Percentiles rank a stretch among this genome's conserved stretches.
Conservation (phyloP, 2,113 vertebrate genomes). For the Rissa tridactyla region DNA sequence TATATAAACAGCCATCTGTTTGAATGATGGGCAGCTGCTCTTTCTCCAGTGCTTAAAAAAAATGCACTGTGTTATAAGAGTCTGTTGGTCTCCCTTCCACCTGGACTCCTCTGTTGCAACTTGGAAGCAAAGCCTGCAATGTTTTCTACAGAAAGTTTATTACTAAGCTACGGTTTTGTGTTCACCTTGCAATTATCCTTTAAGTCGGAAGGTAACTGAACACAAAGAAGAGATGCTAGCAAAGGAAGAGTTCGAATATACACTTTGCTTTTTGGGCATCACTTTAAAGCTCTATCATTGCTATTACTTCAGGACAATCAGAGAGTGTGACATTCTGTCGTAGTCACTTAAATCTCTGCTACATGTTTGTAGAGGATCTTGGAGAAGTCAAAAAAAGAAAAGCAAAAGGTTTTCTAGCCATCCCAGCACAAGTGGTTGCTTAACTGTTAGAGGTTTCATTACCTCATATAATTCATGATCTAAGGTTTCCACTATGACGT, state of each 20-base stretch:
- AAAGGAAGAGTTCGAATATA: neutral
- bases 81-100: neutral
- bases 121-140: neutral
- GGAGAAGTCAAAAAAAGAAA: neutral
- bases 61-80: neutral
- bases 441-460: neutral
- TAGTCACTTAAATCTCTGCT: neutral
- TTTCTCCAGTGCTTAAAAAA: neutral
- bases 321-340: neutral
- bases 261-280: neutral
- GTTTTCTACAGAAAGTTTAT: neutral
- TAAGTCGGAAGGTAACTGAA: neutral
- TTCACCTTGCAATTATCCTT: neutral
- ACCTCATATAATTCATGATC: constrained; percentile 85
- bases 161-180: neutral
- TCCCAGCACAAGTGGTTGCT: neutral
- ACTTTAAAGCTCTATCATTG: neutral
- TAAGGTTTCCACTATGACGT: constrained; percentile 85
- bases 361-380: neutral
- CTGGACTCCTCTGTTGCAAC: neutral
- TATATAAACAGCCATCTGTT: neutral
- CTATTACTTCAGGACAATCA: neutral
- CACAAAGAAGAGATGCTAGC: neutral
- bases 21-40: neutral
- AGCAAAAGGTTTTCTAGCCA: neutral